These are phyloP conservation scores for Drosophila maculinotata DNA, from an alignment of 2,888 invertebrate genomes.

Conservation along the genomic window DNA sequence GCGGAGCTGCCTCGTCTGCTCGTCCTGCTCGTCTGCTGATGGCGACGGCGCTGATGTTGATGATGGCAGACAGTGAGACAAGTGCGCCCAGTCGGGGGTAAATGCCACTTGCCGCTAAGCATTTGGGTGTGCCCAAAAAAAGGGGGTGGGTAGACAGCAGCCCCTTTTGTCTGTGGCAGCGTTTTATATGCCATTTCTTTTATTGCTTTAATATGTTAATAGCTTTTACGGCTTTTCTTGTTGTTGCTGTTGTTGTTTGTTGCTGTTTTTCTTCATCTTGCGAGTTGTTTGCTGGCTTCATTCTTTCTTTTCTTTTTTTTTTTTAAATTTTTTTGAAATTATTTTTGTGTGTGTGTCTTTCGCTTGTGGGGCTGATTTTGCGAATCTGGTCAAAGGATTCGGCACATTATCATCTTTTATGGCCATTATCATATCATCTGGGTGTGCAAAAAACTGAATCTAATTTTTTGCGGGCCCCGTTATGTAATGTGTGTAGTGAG, in stretches of 20 bases:
- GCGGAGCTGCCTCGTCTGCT: constrained; percentile 19
- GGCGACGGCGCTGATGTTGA: constrained; percentile 65
- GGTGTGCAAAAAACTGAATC: constrained; percentile 38
- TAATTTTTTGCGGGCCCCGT: constrained; percentile 24
- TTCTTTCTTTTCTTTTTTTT: constrained; percentile 12
- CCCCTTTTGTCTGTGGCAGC: constrained; percentile 65
- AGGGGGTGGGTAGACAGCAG: constrained; percentile 33
- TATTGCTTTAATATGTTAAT: constrained; percentile 77
- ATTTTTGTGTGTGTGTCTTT: constrained; percentile 31
- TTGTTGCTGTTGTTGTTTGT: constrained; percentile 36
- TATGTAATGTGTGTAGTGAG: constrained; percentile 49
- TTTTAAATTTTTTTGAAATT: constrained; percentile 54
- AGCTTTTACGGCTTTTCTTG: constrained; percentile 54
- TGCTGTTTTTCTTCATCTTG: constrained; percentile 53
- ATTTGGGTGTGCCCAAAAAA: constrained; percentile 56
- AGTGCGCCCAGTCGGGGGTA: constrained; percentile 56
- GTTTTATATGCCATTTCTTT: constrained; percentile 81
- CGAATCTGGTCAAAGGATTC: constrained; percentile 77
- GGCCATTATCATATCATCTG: constrained; percentile 72
- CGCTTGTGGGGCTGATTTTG: constrained; percentile 58
- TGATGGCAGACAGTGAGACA: constrained; percentile 52
- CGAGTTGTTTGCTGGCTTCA: constrained; percentile 31
- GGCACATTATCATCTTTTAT: constrained; percentile 76
- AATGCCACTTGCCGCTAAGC: constrained; percentile 68
- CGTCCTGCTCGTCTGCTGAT: constrained; percentile 41